Percentiles rank a stretch among this genome's conserved stretches.
These are phyloP conservation scores for Tauraco erythrolophus DNA, from an alignment of 2,113 vertebrate genomes.

Conservation along the genomic window DNA sequence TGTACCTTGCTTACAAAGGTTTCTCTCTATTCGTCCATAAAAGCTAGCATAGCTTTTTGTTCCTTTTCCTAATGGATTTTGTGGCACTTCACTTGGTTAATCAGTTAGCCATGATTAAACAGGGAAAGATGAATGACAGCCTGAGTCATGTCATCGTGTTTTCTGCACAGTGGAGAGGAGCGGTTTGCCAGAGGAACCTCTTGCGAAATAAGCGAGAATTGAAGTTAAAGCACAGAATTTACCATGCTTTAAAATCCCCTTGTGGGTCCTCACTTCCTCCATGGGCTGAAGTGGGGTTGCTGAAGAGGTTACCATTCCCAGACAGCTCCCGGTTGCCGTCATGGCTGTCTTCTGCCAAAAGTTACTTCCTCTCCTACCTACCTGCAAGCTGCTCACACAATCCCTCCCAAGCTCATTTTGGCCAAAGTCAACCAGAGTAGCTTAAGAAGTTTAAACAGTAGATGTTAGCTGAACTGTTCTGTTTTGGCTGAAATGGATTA, in stretches of 20 bases:
- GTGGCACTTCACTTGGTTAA: slow-evolving; percentile 41
- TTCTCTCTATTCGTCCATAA: neutral
- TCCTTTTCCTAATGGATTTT: neutral
- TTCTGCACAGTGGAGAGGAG: neutral
- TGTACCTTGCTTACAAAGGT: neutral
- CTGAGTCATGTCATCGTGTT: neutral
- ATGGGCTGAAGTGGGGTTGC: neutral
- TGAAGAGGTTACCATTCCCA: neutral
- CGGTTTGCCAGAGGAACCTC: slow-evolving; percentile 26
- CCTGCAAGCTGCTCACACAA: neutral
- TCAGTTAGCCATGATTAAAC: slow-evolving; percentile 62
- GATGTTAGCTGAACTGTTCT: neutral
- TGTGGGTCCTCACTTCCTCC: neutral
- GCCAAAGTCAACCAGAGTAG: neutral
- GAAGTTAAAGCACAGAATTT: neutral
- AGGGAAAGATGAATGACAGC: slow-evolving; percentile 31
- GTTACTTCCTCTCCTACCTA: neutral
- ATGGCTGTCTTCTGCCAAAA: neutral
- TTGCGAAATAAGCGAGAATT: slow-evolving; percentile 18
- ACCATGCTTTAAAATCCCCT: neutral
- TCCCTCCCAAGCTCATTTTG: neutral
- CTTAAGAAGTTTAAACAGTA: slow-evolving; percentile 18
- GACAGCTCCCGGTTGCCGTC: neutral
- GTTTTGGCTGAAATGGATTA: neutral
- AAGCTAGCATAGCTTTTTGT: neutral